Evolutionary conservation across 2,113 vertebrate species (phyloP), one percentile per base, ranked within the genome.

Genomic region (Hyperopisus bebe): DNA sequence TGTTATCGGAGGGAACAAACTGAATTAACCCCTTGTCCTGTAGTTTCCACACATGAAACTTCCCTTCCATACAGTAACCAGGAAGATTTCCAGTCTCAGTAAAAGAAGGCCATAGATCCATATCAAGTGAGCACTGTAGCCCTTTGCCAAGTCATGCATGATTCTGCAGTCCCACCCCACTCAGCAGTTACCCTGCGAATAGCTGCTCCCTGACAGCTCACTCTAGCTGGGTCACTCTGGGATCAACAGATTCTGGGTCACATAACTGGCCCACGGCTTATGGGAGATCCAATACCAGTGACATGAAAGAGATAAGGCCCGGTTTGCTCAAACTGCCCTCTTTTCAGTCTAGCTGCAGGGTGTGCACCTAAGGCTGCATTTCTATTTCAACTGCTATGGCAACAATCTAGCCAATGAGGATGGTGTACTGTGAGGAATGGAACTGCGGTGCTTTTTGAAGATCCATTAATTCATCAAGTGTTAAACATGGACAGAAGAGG

Each of bases 241-340:
- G 47, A 86, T n/a, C 85, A 51, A 39, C n/a, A 15, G n/a, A 86
- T 86, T 86, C 47, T 51, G 50, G 85, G 85, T 86, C 47, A 86
- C n/a, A 19, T 27, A 86, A 53, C 21, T 51, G 27, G 47, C 31
- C 48, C 27, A 51, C 50, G 51, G 47, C 47, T 47, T 51, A 86
- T 31, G 85, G 27, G 85, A 87, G 50, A 55, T 19, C 27, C 48
- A 87, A 11, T 27, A 35, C n/a, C 85, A 87, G 50, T 35, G 27
- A 9, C 50, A 87, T 53, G 85, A 55, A 87, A 9, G 50, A 87
- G 31, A 84, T 53, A 87, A 55, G 17, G 48, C 85, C 24, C 24
- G 13, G 15, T 53, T 87, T 35, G 27, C n/a, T 31, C 8, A 51
- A 55, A 39, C n/a, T 87, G 50, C 47, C 5, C 85, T 53, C 50